A percentile compares a stretch with the other conserved stretches of the same genome.
These are phyloP conservation scores for Tenebrosternarchus preto DNA, from an alignment of 2,113 vertebrate species.

Conservation along the genomic window DNA sequence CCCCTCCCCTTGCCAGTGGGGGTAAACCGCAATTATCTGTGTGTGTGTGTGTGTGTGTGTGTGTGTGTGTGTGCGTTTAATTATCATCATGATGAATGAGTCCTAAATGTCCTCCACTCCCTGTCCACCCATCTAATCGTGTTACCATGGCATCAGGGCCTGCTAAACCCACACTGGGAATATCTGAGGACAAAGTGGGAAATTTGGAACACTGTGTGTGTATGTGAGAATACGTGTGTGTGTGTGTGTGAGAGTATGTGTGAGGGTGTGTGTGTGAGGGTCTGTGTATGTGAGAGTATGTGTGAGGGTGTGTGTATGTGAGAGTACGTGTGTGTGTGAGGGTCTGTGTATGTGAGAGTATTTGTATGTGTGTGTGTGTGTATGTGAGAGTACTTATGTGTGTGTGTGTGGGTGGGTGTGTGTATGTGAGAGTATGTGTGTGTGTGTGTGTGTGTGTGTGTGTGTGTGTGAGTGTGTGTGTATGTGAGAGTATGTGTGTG, in stretches of 20 bases:
- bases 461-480: background rate
- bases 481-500: background rate
- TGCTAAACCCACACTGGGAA: slow-evolving; percentile 23
- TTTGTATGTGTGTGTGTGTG: slow-evolving; percentile 13
- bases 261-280: no score
- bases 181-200: slow-evolving; percentile 35
- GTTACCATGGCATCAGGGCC: slow-evolving; percentile 46
- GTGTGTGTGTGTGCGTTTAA: slow-evolving; percentile 42
- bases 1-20: slow-evolving; percentile 51
- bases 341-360: background rate
- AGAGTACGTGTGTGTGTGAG: background rate
- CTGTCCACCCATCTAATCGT: slow-evolving; percentile 42
- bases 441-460: no score
- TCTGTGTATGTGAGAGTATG: no score
- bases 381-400: background rate
- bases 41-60: slow-evolving; percentile 33
- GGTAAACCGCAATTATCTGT: slow-evolving; percentile 62
- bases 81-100: slow-evolving; percentile 62
- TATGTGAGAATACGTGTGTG: background rate
- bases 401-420: background rate
- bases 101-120: slow-evolving; percentile 59
- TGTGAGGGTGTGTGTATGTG: no score
- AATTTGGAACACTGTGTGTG: background rate
- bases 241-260: no score
- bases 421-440: no score